Evolutionary conservation across 2,797 vertebrate species (phyloP).

Genomic region (Takifugu ocellatus): DNA sequence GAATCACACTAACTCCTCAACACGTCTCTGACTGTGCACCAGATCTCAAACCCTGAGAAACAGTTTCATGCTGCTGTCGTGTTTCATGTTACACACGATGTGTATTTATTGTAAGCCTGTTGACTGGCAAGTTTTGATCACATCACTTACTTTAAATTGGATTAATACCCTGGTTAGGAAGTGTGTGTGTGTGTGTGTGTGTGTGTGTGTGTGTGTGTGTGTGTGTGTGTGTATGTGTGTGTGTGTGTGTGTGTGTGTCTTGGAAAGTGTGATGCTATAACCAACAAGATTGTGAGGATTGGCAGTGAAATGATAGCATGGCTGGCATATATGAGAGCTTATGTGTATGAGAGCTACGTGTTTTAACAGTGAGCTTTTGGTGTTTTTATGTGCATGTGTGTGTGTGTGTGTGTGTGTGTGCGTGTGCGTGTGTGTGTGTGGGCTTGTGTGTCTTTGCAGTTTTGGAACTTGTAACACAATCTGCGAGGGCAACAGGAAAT

Average conservation of each 20-base stretch:
- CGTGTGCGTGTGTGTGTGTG: slow-evolving; percentile 13
- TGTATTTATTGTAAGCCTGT: slow-evolving; percentile 44
- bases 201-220: slow-evolving; percentile 1
- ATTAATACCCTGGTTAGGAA: slow-evolving; percentile 48
- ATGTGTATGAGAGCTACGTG: slow-evolving; percentile 19
- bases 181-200: slow-evolving; percentile 11
- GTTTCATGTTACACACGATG: neutral
- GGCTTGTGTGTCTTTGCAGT: slow-evolving; percentile 34
- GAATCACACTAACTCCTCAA: no score
- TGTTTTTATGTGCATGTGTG: slow-evolving; percentile 1
- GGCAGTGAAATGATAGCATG: slow-evolving; percentile 38
- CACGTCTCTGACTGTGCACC: no score
- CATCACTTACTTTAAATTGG: slow-evolving; percentile 49
- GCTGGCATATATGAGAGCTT: slow-evolving; percentile 25
- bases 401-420: slow-evolving; percentile 7
- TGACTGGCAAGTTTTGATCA: slow-evolving; percentile 51
- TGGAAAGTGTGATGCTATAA: slow-evolving; percentile 35
- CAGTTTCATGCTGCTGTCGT: no score
- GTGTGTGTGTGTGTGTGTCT: neutral
- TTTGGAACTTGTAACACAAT: slow-evolving; percentile 81
- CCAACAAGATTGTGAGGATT: slow-evolving; percentile 34
- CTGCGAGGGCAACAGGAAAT: slow-evolving; percentile 91
- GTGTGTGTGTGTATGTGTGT: neutral
- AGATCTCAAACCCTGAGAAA: no score
- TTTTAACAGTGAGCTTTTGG: slow-evolving; percentile 73